A percentile compares a stretch with the other conserved stretches of the same genome.
Evolutionary conservation across 2,113 vertebrate genomes (phyloP).

Genomic region (Sebastes schlegelii): DNA sequence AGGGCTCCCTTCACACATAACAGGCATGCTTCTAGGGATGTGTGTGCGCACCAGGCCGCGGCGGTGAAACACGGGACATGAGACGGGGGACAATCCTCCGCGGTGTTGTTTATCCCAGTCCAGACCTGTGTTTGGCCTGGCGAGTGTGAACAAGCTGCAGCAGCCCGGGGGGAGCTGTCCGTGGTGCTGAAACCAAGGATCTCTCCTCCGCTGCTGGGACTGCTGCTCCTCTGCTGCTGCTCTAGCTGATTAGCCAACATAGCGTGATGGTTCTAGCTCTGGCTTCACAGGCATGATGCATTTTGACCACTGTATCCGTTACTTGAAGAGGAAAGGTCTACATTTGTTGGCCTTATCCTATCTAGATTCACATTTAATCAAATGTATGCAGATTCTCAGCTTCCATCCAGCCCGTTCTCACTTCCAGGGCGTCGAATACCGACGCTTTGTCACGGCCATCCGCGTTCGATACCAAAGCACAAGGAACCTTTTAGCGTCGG

Average conservation of each 20-base stretch:
- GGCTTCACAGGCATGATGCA: neutral
- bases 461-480: no score
- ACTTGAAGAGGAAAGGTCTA: neutral
- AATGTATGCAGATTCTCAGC: neutral
- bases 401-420: neutral
- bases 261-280: neutral
- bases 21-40: neutral
- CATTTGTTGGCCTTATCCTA: neutral
- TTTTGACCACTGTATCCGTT: neutral
- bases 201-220: slow-evolving; percentile 16
- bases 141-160: slow-evolving; percentile 56
- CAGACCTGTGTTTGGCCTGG: slow-evolving; percentile 50
- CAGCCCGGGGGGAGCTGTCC: slow-evolving; percentile 61
- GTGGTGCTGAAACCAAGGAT: slow-evolving; percentile 56
- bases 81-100: slow-evolving; percentile 1
- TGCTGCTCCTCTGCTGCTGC: neutral
- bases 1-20: neutral
- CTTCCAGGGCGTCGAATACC: no score
- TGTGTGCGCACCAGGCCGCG: neutral
- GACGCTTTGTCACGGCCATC: no score
- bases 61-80: slow-evolving; percentile 5
- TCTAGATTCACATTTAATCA: neutral
- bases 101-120: slow-evolving; percentile 35
- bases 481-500: no score
- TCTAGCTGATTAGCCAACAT: neutral